phyloP scores from a whole-genome alignment of 2,888 invertebrate genomes.

The Drosophila birchii region DNA sequence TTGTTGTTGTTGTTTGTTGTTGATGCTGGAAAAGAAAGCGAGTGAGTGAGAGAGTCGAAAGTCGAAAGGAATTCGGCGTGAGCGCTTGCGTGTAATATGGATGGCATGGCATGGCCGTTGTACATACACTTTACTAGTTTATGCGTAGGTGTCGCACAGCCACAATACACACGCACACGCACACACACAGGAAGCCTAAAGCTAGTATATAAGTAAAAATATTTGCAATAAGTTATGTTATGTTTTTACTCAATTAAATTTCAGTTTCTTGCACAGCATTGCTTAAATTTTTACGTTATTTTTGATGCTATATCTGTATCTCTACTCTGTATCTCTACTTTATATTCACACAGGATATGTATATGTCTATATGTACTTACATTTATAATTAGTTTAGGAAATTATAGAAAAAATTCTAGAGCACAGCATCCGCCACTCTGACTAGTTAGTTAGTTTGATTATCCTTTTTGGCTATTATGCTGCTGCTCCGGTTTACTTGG shows the following conservation, averaged over 20 bases:
- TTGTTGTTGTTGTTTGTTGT: constrained; percentile 9
- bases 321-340: not conserved
- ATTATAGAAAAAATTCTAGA: not conserved
- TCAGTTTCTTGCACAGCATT: not conserved
- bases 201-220: constrained; percentile 5
- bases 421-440: constrained; percentile 4
- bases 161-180: not conserved
- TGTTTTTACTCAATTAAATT: not conserved
- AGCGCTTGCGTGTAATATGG: constrained; percentile 47
- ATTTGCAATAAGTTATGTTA: constrained; percentile 4
- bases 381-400: constrained; percentile 1
- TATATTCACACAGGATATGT: not conserved
- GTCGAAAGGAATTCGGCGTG: constrained; percentile 1
- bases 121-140: constrained; percentile 7
- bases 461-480: not conserved
- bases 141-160: constrained; percentile 14
- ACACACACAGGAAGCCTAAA: not conserved
- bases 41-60: constrained; percentile 3
- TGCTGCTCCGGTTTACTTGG: constrained; percentile 6
- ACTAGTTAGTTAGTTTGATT: not conserved
- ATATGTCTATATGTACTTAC: not conserved
- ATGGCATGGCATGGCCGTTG: constrained; percentile 6
- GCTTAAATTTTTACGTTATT: not conserved
- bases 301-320: too few species aligned
- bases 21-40: not conserved